These are phyloP conservation scores for Cistogaster globosa DNA, from an alignment of 2,888 invertebrate genomes.

Conservation along the genomic window DNA sequence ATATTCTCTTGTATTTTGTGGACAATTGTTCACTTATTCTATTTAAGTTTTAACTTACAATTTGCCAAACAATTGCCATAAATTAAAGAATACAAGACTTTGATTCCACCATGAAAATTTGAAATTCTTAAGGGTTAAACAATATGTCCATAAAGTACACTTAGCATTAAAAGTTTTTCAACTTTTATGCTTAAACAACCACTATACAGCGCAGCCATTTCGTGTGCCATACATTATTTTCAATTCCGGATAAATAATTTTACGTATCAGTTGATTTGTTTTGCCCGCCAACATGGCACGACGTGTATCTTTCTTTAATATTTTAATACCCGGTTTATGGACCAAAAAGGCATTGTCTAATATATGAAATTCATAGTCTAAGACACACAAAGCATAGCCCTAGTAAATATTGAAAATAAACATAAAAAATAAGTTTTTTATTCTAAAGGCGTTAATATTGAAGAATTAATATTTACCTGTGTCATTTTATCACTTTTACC, in stretches of 20 bases:
- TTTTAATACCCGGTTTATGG: constrained; percentile 95
- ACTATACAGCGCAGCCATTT: constrained; percentile 91
- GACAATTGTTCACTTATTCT: neutral
- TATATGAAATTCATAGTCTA: constrained; percentile 96
- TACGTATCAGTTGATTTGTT: constrained; percentile 90
- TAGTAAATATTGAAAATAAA: constrained; percentile 77
- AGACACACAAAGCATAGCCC: constrained; percentile 95
- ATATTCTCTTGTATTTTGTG: too few relatives aligned
- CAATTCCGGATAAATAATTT: constrained; percentile 92
- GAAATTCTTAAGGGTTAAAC: constrained; percentile 60
- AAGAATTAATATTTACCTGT: constrained; percentile 86
- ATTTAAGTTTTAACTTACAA: neutral
- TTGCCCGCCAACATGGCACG: constrained; percentile 90
- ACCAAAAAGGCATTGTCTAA: constrained; percentile 96
- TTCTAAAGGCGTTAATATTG: too few relatives aligned
- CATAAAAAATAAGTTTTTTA: too few relatives aligned
- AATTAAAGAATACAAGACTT: constrained; percentile 46
- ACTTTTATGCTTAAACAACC: constrained; percentile 78
- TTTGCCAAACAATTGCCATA: constrained; percentile 40
- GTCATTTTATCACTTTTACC: constrained; percentile 98
- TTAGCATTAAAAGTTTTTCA: constrained; percentile 73
- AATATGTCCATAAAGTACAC: constrained; percentile 64
- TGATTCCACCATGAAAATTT: constrained; percentile 60
- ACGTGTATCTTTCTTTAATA: constrained; percentile 90
- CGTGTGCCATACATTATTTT: constrained; percentile 92